Evolutionary conservation across 2,888 invertebrate species (phyloP), one percentile per base, ranked within the genome.

Genomic region (Onthophagus sagittarius): DNA sequence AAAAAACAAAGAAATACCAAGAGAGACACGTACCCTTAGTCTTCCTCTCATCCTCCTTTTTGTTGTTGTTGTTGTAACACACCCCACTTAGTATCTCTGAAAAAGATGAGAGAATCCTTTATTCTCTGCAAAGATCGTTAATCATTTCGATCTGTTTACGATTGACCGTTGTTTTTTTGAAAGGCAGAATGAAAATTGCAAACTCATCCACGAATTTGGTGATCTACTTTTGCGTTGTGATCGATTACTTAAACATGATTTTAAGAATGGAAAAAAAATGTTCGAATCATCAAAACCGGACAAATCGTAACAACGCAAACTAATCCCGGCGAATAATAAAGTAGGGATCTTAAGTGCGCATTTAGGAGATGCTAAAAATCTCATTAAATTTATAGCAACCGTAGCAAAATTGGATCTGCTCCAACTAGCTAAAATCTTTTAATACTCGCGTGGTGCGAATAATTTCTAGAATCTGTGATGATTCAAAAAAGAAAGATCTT

Each of bases 21-120:
- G 63, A 53, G 74, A 23, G 74, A 65, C 71, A 79, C 84, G 85
- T 84, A 93, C 92, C 93, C 91, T 92, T 93, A 84, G 88, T 89
- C 85, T 92, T 92, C 83, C 91, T 89, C 81, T 93, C 93, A 83
- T 93, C 93, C 85, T 93, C 93, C 82, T 90, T 90, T 87, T 89
- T 89, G 79, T 85, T 90, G 87, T 91, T 89, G 86, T 87, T 91
- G 88, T 89, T 91, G 85, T 92, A 91, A 86, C 88, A 89, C 82
- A 92, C 90, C 80, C 92, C 92, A 88, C 92, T 92, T 86, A 92
- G 88, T 83, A 92, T 91, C 89, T 93, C 92, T 92, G 89, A 86
- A 90, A 90, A 73, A 72, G 77, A 78, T 7, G 39, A 73, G 63
- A 31, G 39, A 53, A 11, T 53, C 2, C 39, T 53, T 53, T 53